A percentile compares a stretch with the other conserved stretches of the same genome.
These are phyloP conservation scores for Discoglossus pictus DNA, from an alignment of 2,797 vertebrate genomes.

Conservation along the genomic window DNA sequence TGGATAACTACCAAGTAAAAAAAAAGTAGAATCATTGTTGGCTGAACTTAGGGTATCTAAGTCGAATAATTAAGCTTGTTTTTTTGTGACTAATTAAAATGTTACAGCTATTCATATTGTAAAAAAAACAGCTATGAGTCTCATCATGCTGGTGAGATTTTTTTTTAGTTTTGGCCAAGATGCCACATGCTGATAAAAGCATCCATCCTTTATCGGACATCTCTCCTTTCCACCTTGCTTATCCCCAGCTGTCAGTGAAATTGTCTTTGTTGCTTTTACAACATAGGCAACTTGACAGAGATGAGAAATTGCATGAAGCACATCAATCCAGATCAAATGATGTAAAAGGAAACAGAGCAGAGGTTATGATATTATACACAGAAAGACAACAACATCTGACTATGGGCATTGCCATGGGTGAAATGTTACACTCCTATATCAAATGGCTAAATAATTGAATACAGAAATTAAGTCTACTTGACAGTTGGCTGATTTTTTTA, in stretches of 20 bases:
- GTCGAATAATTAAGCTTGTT: too few relatives aligned
- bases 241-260: neutral
- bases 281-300: neutral
- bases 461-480: conserved; percentile 11
- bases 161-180: too few relatives aligned
- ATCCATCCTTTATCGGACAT: neutral
- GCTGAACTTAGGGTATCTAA: too few relatives aligned
- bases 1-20: too few relatives aligned
- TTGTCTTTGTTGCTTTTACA: neutral
- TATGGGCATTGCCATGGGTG: conserved; percentile 9
- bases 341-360: neutral
- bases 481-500: conserved; percentile 6
- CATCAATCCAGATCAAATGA: conserved; percentile 7
- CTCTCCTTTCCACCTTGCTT: conserved; percentile 6
- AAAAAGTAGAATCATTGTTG: too few relatives aligned
- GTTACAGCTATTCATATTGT: too few relatives aligned
- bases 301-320: conserved; percentile 6
- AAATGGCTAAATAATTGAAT: conserved; percentile 4
- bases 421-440: conserved; percentile 8
- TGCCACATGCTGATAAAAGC: too few relatives aligned
- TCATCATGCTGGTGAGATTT: too few relatives aligned
- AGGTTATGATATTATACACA: conserved; percentile 6
- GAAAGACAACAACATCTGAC: conserved; percentile 11
- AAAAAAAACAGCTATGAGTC: too few relatives aligned
- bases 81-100: too few relatives aligned